Percentiles rank a stretch among this genome's conserved stretches.
Conservation (phyloP, 2,113 vertebrate species). For the Proterorhinus semilunaris region DNA sequence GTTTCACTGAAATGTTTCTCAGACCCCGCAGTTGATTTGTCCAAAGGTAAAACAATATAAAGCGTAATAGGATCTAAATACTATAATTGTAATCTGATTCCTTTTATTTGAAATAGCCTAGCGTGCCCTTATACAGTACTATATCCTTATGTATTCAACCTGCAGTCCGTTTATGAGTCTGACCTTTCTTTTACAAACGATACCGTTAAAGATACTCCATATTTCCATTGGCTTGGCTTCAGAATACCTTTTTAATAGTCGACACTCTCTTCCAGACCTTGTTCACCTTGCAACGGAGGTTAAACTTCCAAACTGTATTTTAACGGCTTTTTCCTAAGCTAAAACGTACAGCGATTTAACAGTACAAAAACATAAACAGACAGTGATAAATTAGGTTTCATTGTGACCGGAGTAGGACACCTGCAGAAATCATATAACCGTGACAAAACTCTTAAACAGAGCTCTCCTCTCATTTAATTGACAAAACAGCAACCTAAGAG, state of each 20-base stretch:
- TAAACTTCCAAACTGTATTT: slow-evolving; percentile 14
- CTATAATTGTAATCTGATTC: no score
- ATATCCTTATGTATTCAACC: slow-evolving; percentile 10
- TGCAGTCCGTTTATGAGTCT: slow-evolving; percentile 26
- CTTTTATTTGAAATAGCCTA: no score
- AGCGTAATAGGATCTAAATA: no score
- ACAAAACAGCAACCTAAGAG: background rate
- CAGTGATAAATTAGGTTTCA: background rate
- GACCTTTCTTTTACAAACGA: background rate
- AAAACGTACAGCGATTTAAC: background rate
- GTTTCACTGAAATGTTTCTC: no score
- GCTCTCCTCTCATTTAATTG: background rate
- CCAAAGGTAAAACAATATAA: no score
- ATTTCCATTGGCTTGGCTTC: slow-evolving; percentile 13
- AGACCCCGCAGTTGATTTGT: no score
- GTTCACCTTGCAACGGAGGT: slow-evolving; percentile 1
- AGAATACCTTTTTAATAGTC: background rate
- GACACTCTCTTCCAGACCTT: background rate
- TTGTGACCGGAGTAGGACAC: background rate
- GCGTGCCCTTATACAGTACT: no score
- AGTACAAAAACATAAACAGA: slow-evolving; percentile 1
- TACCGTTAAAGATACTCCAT: slow-evolving; percentile 14
- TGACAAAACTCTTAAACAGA: background rate
- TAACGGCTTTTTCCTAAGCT: background rate
- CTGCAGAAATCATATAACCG: background rate